phyloP scores from a whole-genome alignment of 2,888 invertebrate genomes.

The Machimus atricapillus region DNA sequence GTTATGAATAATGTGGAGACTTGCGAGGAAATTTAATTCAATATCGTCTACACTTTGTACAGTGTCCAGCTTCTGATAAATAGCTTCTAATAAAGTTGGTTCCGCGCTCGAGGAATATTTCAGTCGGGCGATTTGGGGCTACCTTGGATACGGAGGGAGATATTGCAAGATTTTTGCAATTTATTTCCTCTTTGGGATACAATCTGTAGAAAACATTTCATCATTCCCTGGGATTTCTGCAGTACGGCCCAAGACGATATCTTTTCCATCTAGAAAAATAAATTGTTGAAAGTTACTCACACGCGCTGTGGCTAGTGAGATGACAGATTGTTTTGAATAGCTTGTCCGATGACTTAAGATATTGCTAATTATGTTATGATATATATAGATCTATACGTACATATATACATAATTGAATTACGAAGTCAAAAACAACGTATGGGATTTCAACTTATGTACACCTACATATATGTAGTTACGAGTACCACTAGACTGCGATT shows the following conservation, averaged over 20 bases:
- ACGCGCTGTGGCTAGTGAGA: neutral
- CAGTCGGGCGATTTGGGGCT: neutral
- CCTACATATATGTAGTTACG: no score
- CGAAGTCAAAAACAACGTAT: no score
- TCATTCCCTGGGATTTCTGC: neutral
- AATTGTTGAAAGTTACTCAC: neutral
- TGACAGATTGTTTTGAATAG: neutral
- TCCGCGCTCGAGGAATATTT: neutral
- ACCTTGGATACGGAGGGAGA: neutral
- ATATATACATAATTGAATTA: no score
- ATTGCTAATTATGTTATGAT: no score
- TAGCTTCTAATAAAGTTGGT: neutral
- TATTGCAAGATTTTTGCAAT: neutral
- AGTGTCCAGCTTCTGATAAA: slow-evolving; percentile 3
- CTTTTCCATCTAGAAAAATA: neutral
- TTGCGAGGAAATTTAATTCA: slow-evolving; percentile 13
- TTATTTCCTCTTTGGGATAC: neutral
- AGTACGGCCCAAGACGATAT: neutral
- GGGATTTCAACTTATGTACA: no score
- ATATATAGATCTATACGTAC: no score
- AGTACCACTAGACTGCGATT: no score
- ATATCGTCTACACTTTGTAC: slow-evolving; percentile 5
- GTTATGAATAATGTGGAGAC: slow-evolving; percentile 29
- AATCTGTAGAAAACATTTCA: neutral
- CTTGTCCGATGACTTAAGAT: no score